Percentiles rank a stretch among this genome's conserved stretches.
phyloP scores from a whole-genome alignment of 2,888 invertebrate species.

The Dicyrtomina minuta region DNA sequence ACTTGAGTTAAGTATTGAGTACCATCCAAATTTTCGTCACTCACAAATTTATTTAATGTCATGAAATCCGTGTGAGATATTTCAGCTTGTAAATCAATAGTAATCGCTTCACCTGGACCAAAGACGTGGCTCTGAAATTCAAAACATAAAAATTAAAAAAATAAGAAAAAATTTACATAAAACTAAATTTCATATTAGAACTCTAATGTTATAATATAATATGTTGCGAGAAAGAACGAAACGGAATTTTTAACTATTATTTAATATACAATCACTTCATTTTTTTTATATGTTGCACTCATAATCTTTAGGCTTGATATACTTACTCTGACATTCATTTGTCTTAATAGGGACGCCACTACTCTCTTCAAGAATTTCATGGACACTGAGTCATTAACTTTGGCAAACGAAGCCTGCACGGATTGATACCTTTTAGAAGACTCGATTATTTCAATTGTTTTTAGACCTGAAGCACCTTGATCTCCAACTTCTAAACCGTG shows the following conservation, averaged over 20 bases:
- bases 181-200: not conserved
- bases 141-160: too few relatives aligned
- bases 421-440: slow-evolving; percentile 15
- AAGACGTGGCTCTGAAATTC: slow-evolving; percentile 50
- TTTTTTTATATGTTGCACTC: not conserved
- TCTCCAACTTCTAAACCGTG: not conserved
- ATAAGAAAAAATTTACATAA: slow-evolving; percentile 5
- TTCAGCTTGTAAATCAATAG: slow-evolving; percentile 52
- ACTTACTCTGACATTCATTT: slow-evolving; percentile 50
- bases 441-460: slow-evolving; percentile 21
- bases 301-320: not conserved
- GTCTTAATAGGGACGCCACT: slow-evolving; percentile 46
- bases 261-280: not conserved
- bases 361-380: slow-evolving; percentile 46
- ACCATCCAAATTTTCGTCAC: slow-evolving; percentile 19
- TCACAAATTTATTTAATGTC: slow-evolving; percentile 44
- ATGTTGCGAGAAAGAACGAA: too few relatives aligned
- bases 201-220: not conserved
- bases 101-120: slow-evolving; percentile 52
- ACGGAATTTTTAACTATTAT: not conserved
- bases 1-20: slow-evolving; percentile 42
- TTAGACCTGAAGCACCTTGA: not conserved
- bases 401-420: not conserved
- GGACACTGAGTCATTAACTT: not conserved
- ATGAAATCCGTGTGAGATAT: slow-evolving; percentile 48